Percentiles rank a stretch among this genome's conserved stretches.
These are phyloP conservation scores for Cosmia pyralina DNA, from an alignment of 2,888 invertebrate species.

Conservation along the genomic window DNA sequence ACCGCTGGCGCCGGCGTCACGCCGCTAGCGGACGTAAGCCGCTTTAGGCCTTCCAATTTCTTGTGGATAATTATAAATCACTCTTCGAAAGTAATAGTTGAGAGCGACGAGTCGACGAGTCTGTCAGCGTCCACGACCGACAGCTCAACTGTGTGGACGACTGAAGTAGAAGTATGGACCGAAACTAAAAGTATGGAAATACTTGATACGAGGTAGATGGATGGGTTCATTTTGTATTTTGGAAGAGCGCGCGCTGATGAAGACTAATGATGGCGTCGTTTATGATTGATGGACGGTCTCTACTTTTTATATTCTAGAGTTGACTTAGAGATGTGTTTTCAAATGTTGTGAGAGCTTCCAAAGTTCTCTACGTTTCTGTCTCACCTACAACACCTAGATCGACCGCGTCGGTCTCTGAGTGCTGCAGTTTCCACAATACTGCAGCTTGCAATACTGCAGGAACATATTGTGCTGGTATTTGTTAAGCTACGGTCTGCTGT, in stretches of 20 bases:
- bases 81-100: slow-evolving; percentile 43
- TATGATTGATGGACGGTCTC: slow-evolving; percentile 56
- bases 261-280: slow-evolving; percentile 57
- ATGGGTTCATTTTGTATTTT: slow-evolving; percentile 47
- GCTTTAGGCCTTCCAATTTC: slow-evolving; percentile 65
- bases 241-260: slow-evolving; percentile 52
- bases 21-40: slow-evolving; percentile 56
- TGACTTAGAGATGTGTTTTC: slow-evolving; percentile 36
- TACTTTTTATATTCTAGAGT: slow-evolving; percentile 5
- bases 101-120: slow-evolving; percentile 10
- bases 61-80: slow-evolving; percentile 55
- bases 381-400: neutral
- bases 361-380: neutral
- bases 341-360: slow-evolving; percentile 18
- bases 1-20: neutral
- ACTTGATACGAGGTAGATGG: slow-evolving; percentile 40
- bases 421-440: neutral
- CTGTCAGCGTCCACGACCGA: slow-evolving; percentile 4
- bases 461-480: neutral
- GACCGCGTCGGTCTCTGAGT: too few species aligned
- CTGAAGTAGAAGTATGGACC: slow-evolving; percentile 1
- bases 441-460: neutral
- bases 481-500: too few species aligned
- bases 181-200: slow-evolving; percentile 6
- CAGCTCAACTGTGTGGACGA: neutral